Base-by-base conservation (phyloP, 2,888 invertebrate species). In the Drosophila formosana region DNA sequence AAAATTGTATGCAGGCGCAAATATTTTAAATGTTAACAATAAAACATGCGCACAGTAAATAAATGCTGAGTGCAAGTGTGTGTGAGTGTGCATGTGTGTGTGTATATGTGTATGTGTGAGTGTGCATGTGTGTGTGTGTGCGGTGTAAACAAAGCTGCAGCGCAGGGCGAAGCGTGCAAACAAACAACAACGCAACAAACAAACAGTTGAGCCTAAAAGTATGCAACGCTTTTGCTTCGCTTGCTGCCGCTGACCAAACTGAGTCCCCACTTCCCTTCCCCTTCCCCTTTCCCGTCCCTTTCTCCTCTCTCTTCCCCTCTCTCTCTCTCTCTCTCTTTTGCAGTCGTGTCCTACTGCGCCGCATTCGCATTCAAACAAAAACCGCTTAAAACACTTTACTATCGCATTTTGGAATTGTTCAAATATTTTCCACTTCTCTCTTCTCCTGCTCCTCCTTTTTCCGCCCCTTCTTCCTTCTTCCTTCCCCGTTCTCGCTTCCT, bases 331-430 rank as follows among this genome's bases (percentile, higher is more conserved):
- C 28, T 26, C 9, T 32, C 2, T 11, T n/a, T 23, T 6, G 13
- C 39, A 39, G 18, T 5, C 39, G 25, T 46, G 47, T 32, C 57
- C 43, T 47, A 6, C 43, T 46, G 58, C 56, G 37, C 52, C 71
- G 68, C 64, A 53, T 66, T 76, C 74, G 70, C 80, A 87, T 81
- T 78, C 84, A 88, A 82, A 86, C 80, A 68, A 77, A 87, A 89
- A 86, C 89, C 86, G 86, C 89, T 86, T 89, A 89, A 86, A 87
- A 86, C 86, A 86, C 89, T 86, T 86, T 87, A 87, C 86, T 85
- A 86, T 89, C 88, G 82, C 89, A 89, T 87, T 85, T 86, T 87
- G 85, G 71, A 82, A 86, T 86, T 86, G 89, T 89, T 86, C 80
- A 88, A 86, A 89, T 89, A 88, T 89, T 85, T 86, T 78, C 66